phyloP scores from a whole-genome alignment of 92 coral and sea anemone genomes.

The Phymanthus crucifer region DNA sequence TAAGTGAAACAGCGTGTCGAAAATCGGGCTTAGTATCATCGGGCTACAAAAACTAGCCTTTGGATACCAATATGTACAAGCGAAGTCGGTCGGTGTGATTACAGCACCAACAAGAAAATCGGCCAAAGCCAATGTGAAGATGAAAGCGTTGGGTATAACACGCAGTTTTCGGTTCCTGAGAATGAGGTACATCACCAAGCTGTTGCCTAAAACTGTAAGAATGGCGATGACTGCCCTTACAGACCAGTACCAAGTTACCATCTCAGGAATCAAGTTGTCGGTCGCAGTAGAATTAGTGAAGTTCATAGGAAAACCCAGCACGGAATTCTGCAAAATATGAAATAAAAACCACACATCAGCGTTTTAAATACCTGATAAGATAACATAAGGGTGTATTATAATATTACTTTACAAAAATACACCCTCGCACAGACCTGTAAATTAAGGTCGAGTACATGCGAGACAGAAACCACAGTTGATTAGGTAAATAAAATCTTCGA shows the following conservation, averaged over 20 bases:
- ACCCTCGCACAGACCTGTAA: no score
- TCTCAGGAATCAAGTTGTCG: background rate
- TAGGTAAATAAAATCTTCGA: no score
- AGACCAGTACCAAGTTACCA: slow-evolving; percentile 56
- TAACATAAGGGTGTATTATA: no score
- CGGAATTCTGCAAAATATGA: background rate
- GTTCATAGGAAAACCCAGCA: background rate
- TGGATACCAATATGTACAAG: slow-evolving; percentile 42
- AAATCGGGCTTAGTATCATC: slow-evolving; percentile 14
- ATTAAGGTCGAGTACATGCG: no score
- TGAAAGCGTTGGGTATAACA: slow-evolving; percentile 58
- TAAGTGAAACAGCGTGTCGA: slow-evolving; percentile 51
- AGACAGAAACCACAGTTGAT: no score
- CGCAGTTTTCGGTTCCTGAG: slow-evolving; percentile 47
- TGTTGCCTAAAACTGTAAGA: slow-evolving; percentile 68
- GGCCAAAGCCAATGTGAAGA: slow-evolving; percentile 64
- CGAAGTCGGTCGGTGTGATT: slow-evolving; percentile 59
- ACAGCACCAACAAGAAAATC: slow-evolving; percentile 69
- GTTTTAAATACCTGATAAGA: background rate
- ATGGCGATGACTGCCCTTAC: slow-evolving; percentile 54
- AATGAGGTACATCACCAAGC: slow-evolving; percentile 60
- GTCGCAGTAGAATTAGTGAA: background rate
- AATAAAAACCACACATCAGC: background rate
- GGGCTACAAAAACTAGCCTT: slow-evolving; percentile 24
- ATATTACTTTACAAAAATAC: no score